A percentile compares a stretch with the other conserved stretches of the same genome.
Conservation (phyloP, 2,797 vertebrate species). For the Malurus leucopterus region DNA sequence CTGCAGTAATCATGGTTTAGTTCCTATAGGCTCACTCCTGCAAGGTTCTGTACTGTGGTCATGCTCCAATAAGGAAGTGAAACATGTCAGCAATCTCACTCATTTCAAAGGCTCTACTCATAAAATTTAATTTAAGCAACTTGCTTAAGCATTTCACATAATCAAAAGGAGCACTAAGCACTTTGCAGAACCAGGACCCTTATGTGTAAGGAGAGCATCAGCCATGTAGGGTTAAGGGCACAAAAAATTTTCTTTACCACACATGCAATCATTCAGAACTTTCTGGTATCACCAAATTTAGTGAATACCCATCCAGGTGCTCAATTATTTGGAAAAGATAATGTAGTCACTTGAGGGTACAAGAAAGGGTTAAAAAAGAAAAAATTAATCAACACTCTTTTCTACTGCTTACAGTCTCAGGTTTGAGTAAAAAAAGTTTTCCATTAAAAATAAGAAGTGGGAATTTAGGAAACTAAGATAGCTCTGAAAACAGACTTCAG, state of each 20-base stretch:
- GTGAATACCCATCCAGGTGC: neutral
- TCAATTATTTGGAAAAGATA: neutral
- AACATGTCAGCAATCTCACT: neutral
- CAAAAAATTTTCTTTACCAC: neutral
- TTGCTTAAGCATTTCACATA: neutral
- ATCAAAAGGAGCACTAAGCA: neutral
- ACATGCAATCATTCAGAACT: neutral
- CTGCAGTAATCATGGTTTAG: neutral
- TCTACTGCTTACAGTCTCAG: neutral
- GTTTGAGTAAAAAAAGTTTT: slow-evolving; percentile 13
- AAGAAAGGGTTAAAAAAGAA: neutral
- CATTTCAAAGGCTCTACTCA: slow-evolving; percentile 20
- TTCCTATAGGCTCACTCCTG: neutral
- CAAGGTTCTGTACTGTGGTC: neutral
- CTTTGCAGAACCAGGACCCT: neutral
- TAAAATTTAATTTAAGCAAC: neutral
- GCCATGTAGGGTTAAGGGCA: neutral
- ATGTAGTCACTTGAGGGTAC: neutral
- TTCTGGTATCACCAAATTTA: neutral
- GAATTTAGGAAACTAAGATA: slow-evolving; percentile 24
- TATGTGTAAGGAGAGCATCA: neutral
- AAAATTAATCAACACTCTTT: neutral
- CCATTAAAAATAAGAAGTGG: slow-evolving; percentile 12
- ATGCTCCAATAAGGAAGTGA: neutral
- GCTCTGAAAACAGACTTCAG: slow-evolving; percentile 36